Percentiles rank a stretch among this genome's conserved stretches.
Conservation (phyloP, 2,797 vertebrate genomes). For the Heteromormyrus szaboi region DNA sequence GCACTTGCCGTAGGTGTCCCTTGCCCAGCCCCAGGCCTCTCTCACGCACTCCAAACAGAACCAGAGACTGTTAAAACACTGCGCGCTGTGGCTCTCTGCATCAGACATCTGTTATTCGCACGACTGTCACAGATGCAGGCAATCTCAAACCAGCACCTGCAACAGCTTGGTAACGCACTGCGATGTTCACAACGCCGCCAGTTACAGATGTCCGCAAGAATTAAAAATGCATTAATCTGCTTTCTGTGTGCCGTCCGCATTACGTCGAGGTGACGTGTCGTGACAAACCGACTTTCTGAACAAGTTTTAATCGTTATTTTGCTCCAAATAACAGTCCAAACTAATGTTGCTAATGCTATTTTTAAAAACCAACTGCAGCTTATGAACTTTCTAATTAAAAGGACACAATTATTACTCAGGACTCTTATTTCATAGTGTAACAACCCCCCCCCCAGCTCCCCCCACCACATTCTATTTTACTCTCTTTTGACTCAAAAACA, state of each 20-base stretch:
- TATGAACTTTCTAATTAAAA: background rate
- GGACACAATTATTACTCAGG: background rate
- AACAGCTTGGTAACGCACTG: background rate
- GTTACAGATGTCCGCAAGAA: background rate
- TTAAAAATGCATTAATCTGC: background rate
- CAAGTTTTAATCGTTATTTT: background rate
- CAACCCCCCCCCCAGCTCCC: background rate
- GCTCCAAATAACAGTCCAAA: background rate
- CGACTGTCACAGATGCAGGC: background rate
- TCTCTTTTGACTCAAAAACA: background rate
- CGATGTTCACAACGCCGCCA: background rate
- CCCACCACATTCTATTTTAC: background rate
- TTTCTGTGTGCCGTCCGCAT: background rate
- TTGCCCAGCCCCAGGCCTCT: background rate
- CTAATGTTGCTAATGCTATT: background rate
- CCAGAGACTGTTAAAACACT: background rate
- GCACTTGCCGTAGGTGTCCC: background rate
- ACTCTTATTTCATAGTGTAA: background rate
- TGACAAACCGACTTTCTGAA: background rate
- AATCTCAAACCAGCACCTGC: background rate
- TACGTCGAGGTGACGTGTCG: background rate
- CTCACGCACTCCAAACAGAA: background rate
- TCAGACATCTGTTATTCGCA: background rate
- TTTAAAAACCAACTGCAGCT: slow-evolving; percentile 1
- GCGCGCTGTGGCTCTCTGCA: background rate